Conservation (phyloP, 2,113 vertebrate genomes). For the Prunella himalayana region DNA sequence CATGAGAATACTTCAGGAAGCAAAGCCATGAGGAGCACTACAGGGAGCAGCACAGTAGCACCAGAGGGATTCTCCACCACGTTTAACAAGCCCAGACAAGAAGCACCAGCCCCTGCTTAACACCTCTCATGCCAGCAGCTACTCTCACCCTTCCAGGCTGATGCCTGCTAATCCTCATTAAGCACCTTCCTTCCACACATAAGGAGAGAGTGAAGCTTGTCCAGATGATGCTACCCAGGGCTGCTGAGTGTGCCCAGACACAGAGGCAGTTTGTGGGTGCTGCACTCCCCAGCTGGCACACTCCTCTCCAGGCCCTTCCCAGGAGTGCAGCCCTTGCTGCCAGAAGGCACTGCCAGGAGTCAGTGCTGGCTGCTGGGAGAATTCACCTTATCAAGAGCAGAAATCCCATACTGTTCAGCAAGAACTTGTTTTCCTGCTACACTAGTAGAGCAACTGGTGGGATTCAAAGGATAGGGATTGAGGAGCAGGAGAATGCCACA, state of each 20-base stretch:
- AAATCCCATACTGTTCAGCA: neutral
- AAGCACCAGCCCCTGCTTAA: neutral
- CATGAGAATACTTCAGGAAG: neutral
- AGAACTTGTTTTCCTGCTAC: neutral
- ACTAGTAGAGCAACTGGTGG: neutral
- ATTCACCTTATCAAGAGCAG: neutral
- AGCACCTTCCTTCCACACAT: neutral
- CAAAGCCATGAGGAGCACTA: neutral
- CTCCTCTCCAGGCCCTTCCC: neutral
- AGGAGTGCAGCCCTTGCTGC: neutral
- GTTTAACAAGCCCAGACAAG: neutral
- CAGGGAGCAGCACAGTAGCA: neutral
- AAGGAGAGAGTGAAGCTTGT: neutral
- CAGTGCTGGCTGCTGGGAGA: neutral
- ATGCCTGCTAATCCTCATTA: neutral
- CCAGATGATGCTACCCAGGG: neutral
- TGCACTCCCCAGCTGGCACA: accelerated
- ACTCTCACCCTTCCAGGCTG: neutral
- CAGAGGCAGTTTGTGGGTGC: accelerated
- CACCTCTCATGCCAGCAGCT: neutral
- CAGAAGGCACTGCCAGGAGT: accelerated
- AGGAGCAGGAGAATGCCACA: neutral
- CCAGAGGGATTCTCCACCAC: neutral
- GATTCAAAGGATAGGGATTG: neutral
- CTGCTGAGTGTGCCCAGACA: accelerated